A percentile compares a stretch with the other conserved stretches of the same genome.
These are phyloP conservation scores for Keiferia lycopersicella DNA, from an alignment of 2,888 invertebrate species.

Conservation along the genomic window DNA sequence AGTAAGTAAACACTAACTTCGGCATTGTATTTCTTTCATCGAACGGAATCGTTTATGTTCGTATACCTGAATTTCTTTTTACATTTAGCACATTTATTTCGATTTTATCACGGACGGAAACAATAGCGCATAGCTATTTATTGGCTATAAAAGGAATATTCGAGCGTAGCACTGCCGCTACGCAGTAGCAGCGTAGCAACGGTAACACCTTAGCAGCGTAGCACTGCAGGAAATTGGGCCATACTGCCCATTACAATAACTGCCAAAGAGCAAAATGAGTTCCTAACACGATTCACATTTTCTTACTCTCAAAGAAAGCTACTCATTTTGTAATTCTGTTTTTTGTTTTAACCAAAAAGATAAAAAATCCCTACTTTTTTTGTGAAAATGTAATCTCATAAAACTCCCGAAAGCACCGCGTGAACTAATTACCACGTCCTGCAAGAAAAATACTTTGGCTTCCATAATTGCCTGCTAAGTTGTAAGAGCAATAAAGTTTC, in stretches of 20 bases:
- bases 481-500: conserved; percentile 52
- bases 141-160: conserved; percentile 42
- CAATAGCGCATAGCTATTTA: conserved; percentile 45
- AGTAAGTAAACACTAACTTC: too few species aligned
- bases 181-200: conserved; percentile 26
- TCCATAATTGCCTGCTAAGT: conserved; percentile 54
- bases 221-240: background rate
- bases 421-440: conserved; percentile 46
- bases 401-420: background rate
- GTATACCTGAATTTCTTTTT: conserved; percentile 25
- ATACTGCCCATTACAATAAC: background rate
- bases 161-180: conserved; percentile 29
- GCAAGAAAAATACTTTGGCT: conserved; percentile 50
- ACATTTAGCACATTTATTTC: background rate
- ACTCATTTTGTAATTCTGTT: background rate
- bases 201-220: conserved; percentile 29
- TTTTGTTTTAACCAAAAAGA: background rate
- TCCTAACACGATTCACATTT: background rate
- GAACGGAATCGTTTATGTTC: conserved; percentile 26
- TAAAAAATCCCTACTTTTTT: background rate
- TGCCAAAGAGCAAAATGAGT: background rate
- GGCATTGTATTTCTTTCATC: too few species aligned
- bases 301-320: background rate
- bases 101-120: conserved; percentile 36
- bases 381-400: background rate